Evolutionary conservation across 2,113 vertebrate species (phyloP), one percentile per base, ranked within the genome.

Genomic region (Ptilonorhynchus violaceus): DNA sequence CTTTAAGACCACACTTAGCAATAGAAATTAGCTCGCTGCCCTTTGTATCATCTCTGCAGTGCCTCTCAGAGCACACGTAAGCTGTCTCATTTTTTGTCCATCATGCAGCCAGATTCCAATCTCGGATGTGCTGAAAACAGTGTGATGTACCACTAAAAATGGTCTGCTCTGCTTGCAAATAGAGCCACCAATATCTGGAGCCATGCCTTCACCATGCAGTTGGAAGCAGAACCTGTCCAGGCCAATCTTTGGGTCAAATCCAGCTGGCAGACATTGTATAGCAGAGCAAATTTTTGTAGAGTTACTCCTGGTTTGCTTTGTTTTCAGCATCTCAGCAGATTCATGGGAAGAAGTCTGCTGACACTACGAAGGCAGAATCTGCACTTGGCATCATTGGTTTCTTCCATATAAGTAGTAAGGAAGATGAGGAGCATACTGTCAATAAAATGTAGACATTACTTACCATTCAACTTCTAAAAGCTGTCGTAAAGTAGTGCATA

Each of bases 1-100:
- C 74, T 95, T 93, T 92, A 95, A 92, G 92, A 79, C 52, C 66
- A 93, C 76, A 90, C 73, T 79, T 92, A 86, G 52, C 82, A 95
- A 60, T 67, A 92, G 52, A 95, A 95, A 88, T 93, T 90, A 96
- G 33, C 85, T 92, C 70, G 58, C n/a, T 92, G 81, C 19, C 67
- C 74, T 93, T 92, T 94, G 87, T 88, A 83, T 80, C 68, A 46
- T 72, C 78, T 93, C 78, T 90, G 59, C 74, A 60, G 56, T 76
- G 53, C 67, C 53, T 94, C 62, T 83, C 70, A 90, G 37, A 56
- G 42, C 2, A 4, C 77, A 86, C 0, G 0, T 67, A 91, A 91
- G 21, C 50, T 2, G 1, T 50, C 42, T 69, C 50, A 31, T 31
- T 68, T 85, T 90, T 83, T 67, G 52, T 55, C 73, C 79, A 62